Evolutionary conservation across 2,113 vertebrate genomes (phyloP).

Genomic region (Sinocyclocheilus anophthalmus): DNA sequence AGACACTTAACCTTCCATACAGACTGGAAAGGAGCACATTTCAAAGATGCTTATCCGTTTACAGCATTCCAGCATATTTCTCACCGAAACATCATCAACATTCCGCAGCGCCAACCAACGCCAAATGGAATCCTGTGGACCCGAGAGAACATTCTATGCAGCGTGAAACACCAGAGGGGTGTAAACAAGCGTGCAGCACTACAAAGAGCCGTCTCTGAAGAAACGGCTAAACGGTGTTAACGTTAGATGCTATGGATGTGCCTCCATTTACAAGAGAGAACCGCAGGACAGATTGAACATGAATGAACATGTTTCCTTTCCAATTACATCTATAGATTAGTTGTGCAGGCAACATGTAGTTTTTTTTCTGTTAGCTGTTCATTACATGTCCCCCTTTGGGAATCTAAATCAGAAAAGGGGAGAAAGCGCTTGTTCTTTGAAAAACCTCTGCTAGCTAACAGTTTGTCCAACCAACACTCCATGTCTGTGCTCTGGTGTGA

Average conservation of each 20-base stretch:
- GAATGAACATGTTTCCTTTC: not conserved
- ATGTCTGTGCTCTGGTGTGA: not conserved
- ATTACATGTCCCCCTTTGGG: not conserved
- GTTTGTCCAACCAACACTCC: not conserved
- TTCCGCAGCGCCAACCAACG: not conserved
- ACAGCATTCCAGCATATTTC: constrained; percentile 3
- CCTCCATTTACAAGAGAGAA: not conserved
- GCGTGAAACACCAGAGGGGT: constrained; percentile 18
- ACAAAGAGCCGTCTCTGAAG: constrained; percentile 26
- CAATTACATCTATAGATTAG: not conserved
- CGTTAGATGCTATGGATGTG: not conserved
- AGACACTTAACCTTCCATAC: constrained; percentile 42
- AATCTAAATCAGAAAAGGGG: not conserved
- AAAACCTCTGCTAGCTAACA: not conserved
- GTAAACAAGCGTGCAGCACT: constrained; percentile 52
- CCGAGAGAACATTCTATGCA: constrained; percentile 11
- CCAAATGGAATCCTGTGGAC: constrained; percentile 25
- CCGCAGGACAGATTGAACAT: not conserved
- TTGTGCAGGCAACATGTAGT: not conserved
- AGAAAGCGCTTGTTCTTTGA: not conserved
- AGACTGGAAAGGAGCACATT: constrained; percentile 2
- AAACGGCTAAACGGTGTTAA: constrained; percentile 19
- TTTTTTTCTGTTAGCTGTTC: not conserved
- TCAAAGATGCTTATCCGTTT: constrained; percentile 14
- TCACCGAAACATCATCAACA: constrained; percentile 18